Evolutionary conservation across 64 coral and sea anemone genomes (phyloP), one percentile per base, ranked within the genome.

Genomic region (Pocillopora verrucosa): DNA sequence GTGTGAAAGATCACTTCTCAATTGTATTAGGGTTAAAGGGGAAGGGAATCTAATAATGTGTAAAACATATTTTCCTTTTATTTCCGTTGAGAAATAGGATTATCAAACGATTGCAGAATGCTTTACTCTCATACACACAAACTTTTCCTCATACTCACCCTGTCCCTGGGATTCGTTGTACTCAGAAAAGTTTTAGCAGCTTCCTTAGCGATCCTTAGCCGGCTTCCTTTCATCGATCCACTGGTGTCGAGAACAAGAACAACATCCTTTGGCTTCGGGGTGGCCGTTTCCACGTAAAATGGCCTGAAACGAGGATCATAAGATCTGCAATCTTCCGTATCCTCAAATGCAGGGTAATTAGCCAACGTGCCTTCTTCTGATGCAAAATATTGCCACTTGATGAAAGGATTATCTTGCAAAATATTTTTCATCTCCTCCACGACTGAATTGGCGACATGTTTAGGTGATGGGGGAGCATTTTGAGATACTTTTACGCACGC

Each of bases 201-300:
- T 22, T 77, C 87, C 83, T 90, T 89, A 25, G 88, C 92, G 19
- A 94, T 22, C 12, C 13, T 14, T 2, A 94, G 58, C 20, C 76
- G 65, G 34, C 59, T 19, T 13, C 61, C n/a, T 10, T 10, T 9
- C 92, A 94, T 94, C 13, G 92, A 94, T 20, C 88, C 88, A 75
- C 92, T 94, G 4, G 24, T 75, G 22, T 94, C 92, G 51, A 94
- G 86, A 19, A 90, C 79, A 57, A 94, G 63, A n/a, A 94, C 88
- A 22, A 94, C 87, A 45, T 94, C 77, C 34, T 94, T 94, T 6
- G 92, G 92, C 14, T 84, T 22, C 1, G 92, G 92, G 1, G 87
- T 85, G 5, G 87, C 87, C 25, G 87, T 79, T 73, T 94, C 92
- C 36, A 94, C 92, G 56, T 94, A 94, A 88, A 88, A 94, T 26